These are phyloP conservation scores for Mesoligia furuncula DNA, from an alignment of 2,888 invertebrate genomes.

Conservation along the genomic window DNA sequence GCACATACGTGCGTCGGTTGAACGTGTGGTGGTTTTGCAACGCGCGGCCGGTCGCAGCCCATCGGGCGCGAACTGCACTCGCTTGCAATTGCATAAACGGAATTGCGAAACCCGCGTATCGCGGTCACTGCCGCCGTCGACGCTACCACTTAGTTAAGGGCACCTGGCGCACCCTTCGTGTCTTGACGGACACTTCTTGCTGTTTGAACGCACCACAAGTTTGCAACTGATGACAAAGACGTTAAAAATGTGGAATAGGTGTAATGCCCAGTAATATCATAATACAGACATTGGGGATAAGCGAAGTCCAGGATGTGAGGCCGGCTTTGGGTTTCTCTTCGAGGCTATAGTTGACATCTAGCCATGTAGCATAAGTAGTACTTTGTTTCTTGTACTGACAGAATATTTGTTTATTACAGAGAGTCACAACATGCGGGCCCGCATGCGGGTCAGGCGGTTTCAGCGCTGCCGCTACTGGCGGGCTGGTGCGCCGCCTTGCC, in stretches of 20 bases:
- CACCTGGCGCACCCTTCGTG: slow-evolving; percentile 83
- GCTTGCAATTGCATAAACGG: slow-evolving; percentile 87
- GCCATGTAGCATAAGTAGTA: neutral
- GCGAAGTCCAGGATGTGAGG: neutral
- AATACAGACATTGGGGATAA: neutral
- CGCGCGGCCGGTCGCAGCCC: slow-evolving; percentile 78
- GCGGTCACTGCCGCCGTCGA: slow-evolving; percentile 88
- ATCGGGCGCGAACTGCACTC: slow-evolving; percentile 86
- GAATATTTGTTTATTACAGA: slow-evolving; percentile 74
- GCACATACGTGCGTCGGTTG: slow-evolving; percentile 76
- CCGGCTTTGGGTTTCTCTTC: neutral
- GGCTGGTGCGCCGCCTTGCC: slow-evolving; percentile 85
- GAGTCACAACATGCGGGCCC: slow-evolving; percentile 86
- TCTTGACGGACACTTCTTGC: slow-evolving; percentile 61
- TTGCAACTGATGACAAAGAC: slow-evolving; percentile 18
- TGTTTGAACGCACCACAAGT: slow-evolving; percentile 6
- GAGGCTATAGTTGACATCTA: neutral
- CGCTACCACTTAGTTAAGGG: slow-evolving; percentile 79
- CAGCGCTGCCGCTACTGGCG: slow-evolving; percentile 77
- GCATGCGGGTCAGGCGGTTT: slow-evolving; percentile 80
- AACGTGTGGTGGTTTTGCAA: slow-evolving; percentile 82
- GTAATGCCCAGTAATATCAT: neutral
- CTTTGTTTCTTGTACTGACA: slow-evolving; percentile 6
- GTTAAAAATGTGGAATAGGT: slow-evolving; percentile 18
- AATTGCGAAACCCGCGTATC: slow-evolving; percentile 85